Evolutionary conservation across 2,797 vertebrate genomes (phyloP).

Genomic region (Acrossocheilus wenchowensis): DNA sequence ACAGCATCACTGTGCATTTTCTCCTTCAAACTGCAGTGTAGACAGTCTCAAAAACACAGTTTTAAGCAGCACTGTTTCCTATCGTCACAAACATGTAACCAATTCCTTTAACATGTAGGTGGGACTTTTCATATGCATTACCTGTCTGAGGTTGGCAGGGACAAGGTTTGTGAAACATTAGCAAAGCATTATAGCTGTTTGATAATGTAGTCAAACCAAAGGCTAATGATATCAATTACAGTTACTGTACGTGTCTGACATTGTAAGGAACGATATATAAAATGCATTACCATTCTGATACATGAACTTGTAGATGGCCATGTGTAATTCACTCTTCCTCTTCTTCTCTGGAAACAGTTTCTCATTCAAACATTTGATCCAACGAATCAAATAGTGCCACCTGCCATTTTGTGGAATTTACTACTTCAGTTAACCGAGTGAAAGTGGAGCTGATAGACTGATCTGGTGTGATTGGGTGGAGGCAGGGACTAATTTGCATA

Average conservation of each 20-base stretch:
- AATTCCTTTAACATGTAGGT: neutral
- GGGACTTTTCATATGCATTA: neutral
- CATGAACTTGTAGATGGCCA: neutral
- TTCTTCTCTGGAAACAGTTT: neutral
- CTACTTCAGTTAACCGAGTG: neutral
- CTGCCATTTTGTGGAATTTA: neutral
- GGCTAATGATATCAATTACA: neutral
- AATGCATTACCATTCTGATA: neutral
- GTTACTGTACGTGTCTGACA: neutral
- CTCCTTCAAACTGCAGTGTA: neutral
- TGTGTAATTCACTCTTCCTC: neutral
- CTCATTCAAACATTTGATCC: neutral
- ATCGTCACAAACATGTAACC: neutral
- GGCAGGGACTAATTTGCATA: neutral
- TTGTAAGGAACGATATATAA: neutral
- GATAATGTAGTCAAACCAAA: neutral
- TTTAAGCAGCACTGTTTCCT: neutral
- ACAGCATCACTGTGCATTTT: neutral
- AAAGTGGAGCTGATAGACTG: neutral
- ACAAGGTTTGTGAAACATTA: neutral
- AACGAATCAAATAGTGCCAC: neutral
- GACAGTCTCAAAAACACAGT: neutral
- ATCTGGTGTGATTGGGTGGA: neutral
- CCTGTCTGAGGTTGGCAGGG: neutral
- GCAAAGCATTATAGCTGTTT: neutral